phyloP scores from a whole-genome alignment of 2,888 invertebrate genomes.

The Molanna angustata region DNA sequence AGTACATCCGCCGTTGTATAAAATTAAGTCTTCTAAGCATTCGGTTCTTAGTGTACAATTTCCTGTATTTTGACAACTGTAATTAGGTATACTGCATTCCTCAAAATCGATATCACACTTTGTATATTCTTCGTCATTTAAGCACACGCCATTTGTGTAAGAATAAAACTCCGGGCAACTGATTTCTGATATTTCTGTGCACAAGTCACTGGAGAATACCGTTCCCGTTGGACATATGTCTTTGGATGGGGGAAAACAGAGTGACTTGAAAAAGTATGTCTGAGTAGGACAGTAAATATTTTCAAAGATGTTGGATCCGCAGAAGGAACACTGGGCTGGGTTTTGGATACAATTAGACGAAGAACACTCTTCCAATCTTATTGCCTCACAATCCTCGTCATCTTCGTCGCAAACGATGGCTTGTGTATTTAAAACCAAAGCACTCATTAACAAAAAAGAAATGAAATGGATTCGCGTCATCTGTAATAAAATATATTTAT shows the following conservation, averaged over 20 bases:
- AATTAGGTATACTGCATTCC: background rate
- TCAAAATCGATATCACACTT: background rate
- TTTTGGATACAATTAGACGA: too few species aligned
- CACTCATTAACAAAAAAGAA: too few species aligned
- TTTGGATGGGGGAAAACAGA: constrained; percentile 10
- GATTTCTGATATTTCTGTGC: background rate
- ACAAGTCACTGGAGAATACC: constrained; percentile 12
- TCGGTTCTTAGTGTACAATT: background rate
- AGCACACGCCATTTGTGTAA: constrained; percentile 6
- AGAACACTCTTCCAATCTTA: too few species aligned
- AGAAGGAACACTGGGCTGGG: background rate
- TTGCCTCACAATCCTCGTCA: too few species aligned
- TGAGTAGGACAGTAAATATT: constrained; percentile 5
- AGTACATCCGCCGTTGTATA: constrained; percentile 16
- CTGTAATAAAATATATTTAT: too few species aligned
- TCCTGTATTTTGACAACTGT: background rate
- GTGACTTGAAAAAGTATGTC: background rate
- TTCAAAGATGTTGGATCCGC: constrained; percentile 2
- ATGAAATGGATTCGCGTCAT: too few species aligned
- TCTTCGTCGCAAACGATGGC: too few species aligned
- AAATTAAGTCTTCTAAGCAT: constrained; percentile 11
- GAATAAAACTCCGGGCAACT: background rate
- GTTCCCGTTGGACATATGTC: constrained; percentile 5
- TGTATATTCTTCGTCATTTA: constrained; percentile 1
- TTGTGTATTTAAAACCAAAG: too few species aligned